Conservation (phyloP, 2,888 invertebrate genomes). For the Parthenolecanium corni region DNA sequence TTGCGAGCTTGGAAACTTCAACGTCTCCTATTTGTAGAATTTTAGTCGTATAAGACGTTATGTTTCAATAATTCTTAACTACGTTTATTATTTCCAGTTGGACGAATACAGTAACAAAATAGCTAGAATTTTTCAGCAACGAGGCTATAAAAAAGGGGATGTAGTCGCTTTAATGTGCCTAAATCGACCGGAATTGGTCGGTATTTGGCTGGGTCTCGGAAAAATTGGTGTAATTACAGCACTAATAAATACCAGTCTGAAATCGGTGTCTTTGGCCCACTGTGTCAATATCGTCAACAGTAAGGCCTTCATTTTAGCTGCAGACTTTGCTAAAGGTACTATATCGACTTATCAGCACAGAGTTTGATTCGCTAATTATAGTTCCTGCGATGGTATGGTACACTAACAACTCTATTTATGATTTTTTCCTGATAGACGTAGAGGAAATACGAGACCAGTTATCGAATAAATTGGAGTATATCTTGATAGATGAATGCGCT, state of each 20-base stretch:
- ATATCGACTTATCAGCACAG: conserved; percentile 1
- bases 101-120: conserved; percentile 38
- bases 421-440: conserved; percentile 27
- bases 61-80: too few species aligned
- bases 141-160: conserved; percentile 42
- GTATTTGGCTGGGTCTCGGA: conserved; percentile 49
- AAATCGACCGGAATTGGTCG: conserved; percentile 47
- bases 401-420: too few species aligned
- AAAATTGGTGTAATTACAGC: conserved; percentile 44
- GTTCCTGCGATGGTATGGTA: too few species aligned
- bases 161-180: conserved; percentile 50
- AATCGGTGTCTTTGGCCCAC: conserved; percentile 44
- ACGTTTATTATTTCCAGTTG: too few species aligned
- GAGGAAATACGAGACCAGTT: conserved; percentile 25
- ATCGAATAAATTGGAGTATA: conserved; percentile 18
- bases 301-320: conserved; percentile 43
- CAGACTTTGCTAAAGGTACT: conserved; percentile 38
- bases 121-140: conserved; percentile 32
- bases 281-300: conserved; percentile 44
- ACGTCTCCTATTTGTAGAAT: too few species aligned
- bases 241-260: conserved; percentile 49
- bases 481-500: conserved; percentile 20
- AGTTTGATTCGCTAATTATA: too few species aligned
- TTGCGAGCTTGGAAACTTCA: too few species aligned
- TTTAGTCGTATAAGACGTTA: too few species aligned